Evolutionary conservation across 2,113 vertebrate genomes (phyloP), one percentile per base, ranked within the genome.

Genomic region (Dissostichus mawsoni): DNA sequence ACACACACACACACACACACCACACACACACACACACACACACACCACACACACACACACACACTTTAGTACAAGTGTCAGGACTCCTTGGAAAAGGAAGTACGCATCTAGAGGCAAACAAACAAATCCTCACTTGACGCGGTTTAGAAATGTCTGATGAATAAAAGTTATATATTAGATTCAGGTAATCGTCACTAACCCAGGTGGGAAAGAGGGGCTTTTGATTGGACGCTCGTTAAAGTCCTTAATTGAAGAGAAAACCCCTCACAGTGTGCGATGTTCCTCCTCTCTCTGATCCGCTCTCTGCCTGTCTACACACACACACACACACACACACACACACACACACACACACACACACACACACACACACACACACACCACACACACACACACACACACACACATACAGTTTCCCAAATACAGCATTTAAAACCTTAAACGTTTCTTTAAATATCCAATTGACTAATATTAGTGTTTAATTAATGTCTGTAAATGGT

Each of bases 11-110:
- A 29, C 29, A 29, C 29, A 29, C 29, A 29, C 29, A 33, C 57
- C 41, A 58, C 44, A 62, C 25, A 72, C 10, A 72, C 20, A 56
- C 73, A 47, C 11, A 70, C 20, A 57, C 29, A 44, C 23, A 36
- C 48, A 11, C 45, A 51, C 47, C 50, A 33, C 65, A 53, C 50
- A 53, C 66, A 69, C 18, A 23, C 1, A 56, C n/a, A n/a, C n/a
- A n/a, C n/a, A n/a, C n/a, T n/a, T n/a, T n/a, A 20, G 11, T 23
- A 11, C 3, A 23, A 56, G 52, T 33, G 17, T 53, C 58, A n/a
- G 17, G 17, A 44, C 4, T 1, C 17, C 33, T 18, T 33, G 29
- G 17, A 9, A 17, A n/a, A 62, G 59, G 17, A 57, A 29, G 25
- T 25, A 11, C 48, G 18, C 23, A 36, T 57, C 55, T 57, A 57